These are phyloP conservation scores for Notospermus geniculatus DNA, from an alignment of 1,140 invertebrate genomes.

Conservation along the genomic window DNA sequence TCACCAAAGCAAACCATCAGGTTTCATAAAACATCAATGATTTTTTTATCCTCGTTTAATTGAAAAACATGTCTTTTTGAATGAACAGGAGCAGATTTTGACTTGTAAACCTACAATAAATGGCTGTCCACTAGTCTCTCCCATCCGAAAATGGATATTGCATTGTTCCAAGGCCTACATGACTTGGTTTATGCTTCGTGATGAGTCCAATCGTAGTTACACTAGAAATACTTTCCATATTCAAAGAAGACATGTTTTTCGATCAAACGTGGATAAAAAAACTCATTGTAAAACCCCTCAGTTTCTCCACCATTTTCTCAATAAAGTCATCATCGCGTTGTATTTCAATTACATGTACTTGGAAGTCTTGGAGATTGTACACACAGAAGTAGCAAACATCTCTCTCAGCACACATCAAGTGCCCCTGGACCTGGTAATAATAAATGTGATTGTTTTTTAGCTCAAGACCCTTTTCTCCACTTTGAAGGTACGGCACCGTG, in stretches of 20 bases:
- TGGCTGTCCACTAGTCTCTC: too few relatives aligned
- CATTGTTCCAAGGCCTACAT: too few relatives aligned
- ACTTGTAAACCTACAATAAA: too few relatives aligned
- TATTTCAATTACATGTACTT: conserved; percentile 21
- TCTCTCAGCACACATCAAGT: conserved; percentile 21
- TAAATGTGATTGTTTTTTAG: conserved; percentile 23
- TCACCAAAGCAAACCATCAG: too few relatives aligned
- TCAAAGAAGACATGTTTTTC: not conserved
- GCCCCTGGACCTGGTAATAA: conserved; percentile 29
- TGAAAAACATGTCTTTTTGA: too few relatives aligned
- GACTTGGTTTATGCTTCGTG: too few relatives aligned
- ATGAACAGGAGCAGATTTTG: too few relatives aligned
- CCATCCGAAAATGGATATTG: too few relatives aligned
- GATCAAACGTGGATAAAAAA: not conserved
- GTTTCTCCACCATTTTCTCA: conserved; percentile 13
- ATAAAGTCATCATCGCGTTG: conserved; percentile 19
- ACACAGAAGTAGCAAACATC: conserved; percentile 20
- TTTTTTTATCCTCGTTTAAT: too few relatives aligned
- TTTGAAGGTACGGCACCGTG: conserved; percentile 8
- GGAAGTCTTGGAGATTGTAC: conserved; percentile 20
- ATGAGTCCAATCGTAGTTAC: too few relatives aligned
- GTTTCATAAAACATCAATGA: too few relatives aligned
- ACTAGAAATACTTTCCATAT: not conserved
- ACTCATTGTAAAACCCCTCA: conserved; percentile 14
- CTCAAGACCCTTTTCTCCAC: conserved; percentile 5